These are phyloP conservation scores for Catonia carolina DNA, from an alignment of 2,888 invertebrate species.

Conservation along the genomic window DNA sequence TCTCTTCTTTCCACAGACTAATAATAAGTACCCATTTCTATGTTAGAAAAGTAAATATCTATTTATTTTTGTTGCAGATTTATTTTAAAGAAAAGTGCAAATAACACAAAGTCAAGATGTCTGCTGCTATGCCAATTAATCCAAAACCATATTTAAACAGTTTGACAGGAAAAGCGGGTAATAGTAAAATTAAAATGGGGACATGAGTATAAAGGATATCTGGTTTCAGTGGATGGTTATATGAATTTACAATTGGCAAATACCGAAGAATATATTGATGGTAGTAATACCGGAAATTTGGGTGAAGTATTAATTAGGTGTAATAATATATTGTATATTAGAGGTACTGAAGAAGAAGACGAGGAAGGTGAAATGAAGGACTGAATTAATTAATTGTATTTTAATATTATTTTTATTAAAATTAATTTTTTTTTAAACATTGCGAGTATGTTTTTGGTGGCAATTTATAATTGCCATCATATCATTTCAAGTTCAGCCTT, in stretches of 20 bases:
- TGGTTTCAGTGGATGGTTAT: slow-evolving; percentile 97
- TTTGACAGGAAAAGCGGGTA: slow-evolving; percentile 94
- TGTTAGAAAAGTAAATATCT: too few species aligned
- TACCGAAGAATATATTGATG: slow-evolving; percentile 95
- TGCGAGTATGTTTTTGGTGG: too few species aligned
- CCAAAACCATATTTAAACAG: slow-evolving; percentile 99
- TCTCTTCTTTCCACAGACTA: too few species aligned
- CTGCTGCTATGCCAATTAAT: slow-evolving; percentile 97
- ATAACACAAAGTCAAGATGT: too few species aligned
- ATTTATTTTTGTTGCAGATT: too few species aligned
- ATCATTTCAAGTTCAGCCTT: too few species aligned
- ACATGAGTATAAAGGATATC: slow-evolving; percentile 96
- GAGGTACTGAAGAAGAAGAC: slow-evolving; percentile 93
- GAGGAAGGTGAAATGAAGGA: slow-evolving; percentile 96
- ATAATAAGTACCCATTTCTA: too few species aligned
- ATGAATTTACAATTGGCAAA: slow-evolving; percentile 99
- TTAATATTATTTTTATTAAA: too few species aligned
- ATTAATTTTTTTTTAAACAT: too few species aligned
- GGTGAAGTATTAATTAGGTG: slow-evolving; percentile 97
- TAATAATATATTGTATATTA: slow-evolving; percentile 92
- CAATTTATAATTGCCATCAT: too few species aligned
- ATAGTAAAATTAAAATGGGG: slow-evolving; percentile 99
- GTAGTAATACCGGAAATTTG: slow-evolving; percentile 81
- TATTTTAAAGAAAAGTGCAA: too few species aligned
- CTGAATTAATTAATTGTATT: slow-evolving; percentile 46